These are phyloP conservation scores for Trichechus manatus DNA, from an alignment of 2,113 vertebrate genomes.

Conservation along the genomic window DNA sequence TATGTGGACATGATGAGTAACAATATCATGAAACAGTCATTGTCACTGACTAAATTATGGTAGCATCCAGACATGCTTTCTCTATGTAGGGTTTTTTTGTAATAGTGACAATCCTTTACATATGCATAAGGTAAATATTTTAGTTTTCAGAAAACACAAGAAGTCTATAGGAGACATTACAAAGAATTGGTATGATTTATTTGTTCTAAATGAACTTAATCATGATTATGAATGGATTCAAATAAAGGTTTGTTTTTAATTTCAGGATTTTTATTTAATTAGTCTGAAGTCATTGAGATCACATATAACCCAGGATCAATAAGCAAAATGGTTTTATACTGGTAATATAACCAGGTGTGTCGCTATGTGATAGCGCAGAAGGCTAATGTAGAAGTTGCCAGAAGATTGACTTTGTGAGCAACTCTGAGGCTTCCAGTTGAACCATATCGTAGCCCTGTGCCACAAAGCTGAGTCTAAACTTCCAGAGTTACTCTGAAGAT, in stretches of 20 bases:
- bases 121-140: neutral
- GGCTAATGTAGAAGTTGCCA: neutral
- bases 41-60: neutral
- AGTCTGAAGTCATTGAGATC: neutral
- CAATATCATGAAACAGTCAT: neutral
- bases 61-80: neutral
- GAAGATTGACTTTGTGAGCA: neutral
- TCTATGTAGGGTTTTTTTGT: neutral
- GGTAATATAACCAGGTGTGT: too few species aligned
- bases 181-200: neutral
- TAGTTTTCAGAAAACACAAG: neutral
- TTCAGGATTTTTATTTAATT: neutral
- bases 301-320: neutral
- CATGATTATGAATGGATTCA: slow-evolving; percentile 21
- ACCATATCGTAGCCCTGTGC: neutral
- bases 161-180: neutral
- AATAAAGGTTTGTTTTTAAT: neutral
- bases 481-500: neutral
- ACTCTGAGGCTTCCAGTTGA: neutral
- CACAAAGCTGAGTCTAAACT: neutral
- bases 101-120: neutral
- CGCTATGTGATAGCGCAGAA: neutral
- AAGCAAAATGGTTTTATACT: neutral
- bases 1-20: neutral
- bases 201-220: slow-evolving; percentile 11